These are phyloP conservation scores for Epizoanthus scotinus DNA, from an alignment of 92 coral and sea anemone species.

Conservation along the genomic window DNA sequence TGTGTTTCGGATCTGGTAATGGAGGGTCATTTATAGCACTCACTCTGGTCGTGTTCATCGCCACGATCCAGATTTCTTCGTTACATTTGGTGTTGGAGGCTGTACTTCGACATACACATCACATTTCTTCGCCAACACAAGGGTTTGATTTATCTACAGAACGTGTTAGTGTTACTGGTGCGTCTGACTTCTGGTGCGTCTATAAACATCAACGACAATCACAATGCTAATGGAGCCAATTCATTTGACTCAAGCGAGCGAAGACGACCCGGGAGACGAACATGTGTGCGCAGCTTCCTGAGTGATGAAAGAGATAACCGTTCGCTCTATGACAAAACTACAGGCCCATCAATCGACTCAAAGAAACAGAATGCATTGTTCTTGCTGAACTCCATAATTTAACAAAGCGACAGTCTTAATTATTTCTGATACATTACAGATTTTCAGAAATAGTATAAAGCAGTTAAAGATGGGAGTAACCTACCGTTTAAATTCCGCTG, in stretches of 20 bases:
- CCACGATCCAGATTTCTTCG: conserved; percentile 55
- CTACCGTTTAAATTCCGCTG: conserved; percentile 27
- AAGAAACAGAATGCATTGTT: conserved; percentile 48
- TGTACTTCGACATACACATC: conserved; percentile 36
- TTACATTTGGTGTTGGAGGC: conserved; percentile 39
- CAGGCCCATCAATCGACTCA: conserved; percentile 33
- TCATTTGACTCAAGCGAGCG: background rate
- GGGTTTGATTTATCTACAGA: conserved; percentile 21
- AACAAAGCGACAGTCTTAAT: conserved; percentile 49
- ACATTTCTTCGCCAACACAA: conserved; percentile 48
- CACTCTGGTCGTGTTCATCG: conserved; percentile 49
- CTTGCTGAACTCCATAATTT: conserved; percentile 36
- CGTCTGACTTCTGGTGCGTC: too few relatives aligned
- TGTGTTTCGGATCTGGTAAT: conserved; percentile 30
- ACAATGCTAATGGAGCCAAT: too few relatives aligned
- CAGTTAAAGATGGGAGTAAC: conserved; percentile 16
- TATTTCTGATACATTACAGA: conserved; percentile 41
- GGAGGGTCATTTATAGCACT: conserved; percentile 40
- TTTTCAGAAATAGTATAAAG: conserved; percentile 40
- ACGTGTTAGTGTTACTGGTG: background rate
- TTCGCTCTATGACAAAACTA: conserved; percentile 26
- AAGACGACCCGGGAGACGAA: too few relatives aligned
- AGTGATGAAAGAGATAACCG: conserved; percentile 17
- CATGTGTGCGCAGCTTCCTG: background rate
- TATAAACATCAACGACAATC: conserved; percentile 1